Evolutionary conservation across 2,797 vertebrate genomes (phyloP), one percentile per base, ranked within the genome.

Genomic region (Gymnocypris eckloni): DNA sequence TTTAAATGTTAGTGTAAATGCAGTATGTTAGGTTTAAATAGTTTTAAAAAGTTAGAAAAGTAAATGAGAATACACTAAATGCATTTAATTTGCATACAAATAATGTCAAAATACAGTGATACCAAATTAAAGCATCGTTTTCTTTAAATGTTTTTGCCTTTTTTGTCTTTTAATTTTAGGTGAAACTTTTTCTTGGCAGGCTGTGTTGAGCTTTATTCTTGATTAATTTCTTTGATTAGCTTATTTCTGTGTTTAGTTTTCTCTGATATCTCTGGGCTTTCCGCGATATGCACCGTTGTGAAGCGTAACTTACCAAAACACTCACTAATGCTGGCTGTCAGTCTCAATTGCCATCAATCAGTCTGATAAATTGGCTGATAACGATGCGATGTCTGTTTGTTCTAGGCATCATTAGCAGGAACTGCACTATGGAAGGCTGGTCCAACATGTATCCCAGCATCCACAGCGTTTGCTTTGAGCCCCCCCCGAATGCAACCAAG

Each of bases 401-500:
- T 83, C 81, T 86, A 95, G 95, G 94, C 28, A 89, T 54, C 67
- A 88, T 95, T 59, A 95, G 90, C 89, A 94, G 94, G 89, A 95
- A 92, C 88, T 95, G 95, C 5, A 95, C 94, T 0, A 86, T 88
- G 39, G 39, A 12, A 0, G 95, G 95, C 33, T 95, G 95, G 95
- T 93, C 94, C 0, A 45, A 50, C 0, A 88, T 93, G 12, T 92
- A 94, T 81, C 95, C 95, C 15, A 59, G 45, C 88, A 70, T 94
- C 87, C 16, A 41, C 4, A 4, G 25, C 7, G 90, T 90, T 90
- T 95, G 95, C 89, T 92, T 88, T 11, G 82, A 90, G 86, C 37
- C 73, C 87, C 64, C 73, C 87, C 85, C 90, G 66, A 77, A 33
- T 61, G 18, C 33, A 73, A 0, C 15, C 4, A 89, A 94, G 92